These are phyloP conservation scores for Dermolepida albohirtum DNA, from an alignment of 2,888 invertebrate genomes.

Conservation along the genomic window DNA sequence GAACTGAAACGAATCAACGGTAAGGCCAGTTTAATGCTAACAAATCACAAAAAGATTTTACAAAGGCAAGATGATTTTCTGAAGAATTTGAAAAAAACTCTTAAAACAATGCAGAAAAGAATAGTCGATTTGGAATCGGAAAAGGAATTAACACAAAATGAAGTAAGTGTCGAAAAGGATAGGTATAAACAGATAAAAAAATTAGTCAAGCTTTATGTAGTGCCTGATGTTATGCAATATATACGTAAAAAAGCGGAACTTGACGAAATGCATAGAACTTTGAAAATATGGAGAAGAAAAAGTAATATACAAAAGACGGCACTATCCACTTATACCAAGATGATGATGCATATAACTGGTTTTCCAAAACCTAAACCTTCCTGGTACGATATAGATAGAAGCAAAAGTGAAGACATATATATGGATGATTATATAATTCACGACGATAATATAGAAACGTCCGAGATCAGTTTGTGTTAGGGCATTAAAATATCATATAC, in stretches of 20 bases:
- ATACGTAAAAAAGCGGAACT: slow-evolving; percentile 68
- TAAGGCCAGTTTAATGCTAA: slow-evolving; percentile 69
- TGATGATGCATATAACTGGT: slow-evolving; percentile 55
- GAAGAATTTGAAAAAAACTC: slow-evolving; percentile 63
- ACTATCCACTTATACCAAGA: slow-evolving; percentile 55
- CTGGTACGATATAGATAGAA: slow-evolving; percentile 42
- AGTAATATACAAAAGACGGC: slow-evolving; percentile 53
- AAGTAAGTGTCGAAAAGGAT: slow-evolving; percentile 66
- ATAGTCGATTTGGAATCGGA: slow-evolving; percentile 66
- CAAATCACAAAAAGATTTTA: slow-evolving; percentile 70
- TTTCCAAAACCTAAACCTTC: slow-evolving; percentile 39
- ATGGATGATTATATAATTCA: neutral
- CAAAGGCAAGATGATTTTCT: slow-evolving; percentile 67
- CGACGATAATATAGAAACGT: slow-evolving; percentile 7
- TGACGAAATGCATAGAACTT: slow-evolving; percentile 63
- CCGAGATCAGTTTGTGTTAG: slow-evolving; percentile 11
- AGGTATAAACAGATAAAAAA: slow-evolving; percentile 65
- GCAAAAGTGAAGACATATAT: slow-evolving; percentile 15
- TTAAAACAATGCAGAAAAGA: slow-evolving; percentile 63
- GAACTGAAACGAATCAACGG: slow-evolving; percentile 72
- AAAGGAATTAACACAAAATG: slow-evolving; percentile 60
- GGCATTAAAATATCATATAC: neutral
- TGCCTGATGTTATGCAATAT: slow-evolving; percentile 72
- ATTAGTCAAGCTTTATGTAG: slow-evolving; percentile 64
- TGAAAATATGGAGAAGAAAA: slow-evolving; percentile 53